A percentile compares a stretch with the other conserved stretches of the same genome.
These are phyloP conservation scores for Chroicocephalus ridibundus DNA, from an alignment of 2,113 vertebrate genomes.

Conservation along the genomic window DNA sequence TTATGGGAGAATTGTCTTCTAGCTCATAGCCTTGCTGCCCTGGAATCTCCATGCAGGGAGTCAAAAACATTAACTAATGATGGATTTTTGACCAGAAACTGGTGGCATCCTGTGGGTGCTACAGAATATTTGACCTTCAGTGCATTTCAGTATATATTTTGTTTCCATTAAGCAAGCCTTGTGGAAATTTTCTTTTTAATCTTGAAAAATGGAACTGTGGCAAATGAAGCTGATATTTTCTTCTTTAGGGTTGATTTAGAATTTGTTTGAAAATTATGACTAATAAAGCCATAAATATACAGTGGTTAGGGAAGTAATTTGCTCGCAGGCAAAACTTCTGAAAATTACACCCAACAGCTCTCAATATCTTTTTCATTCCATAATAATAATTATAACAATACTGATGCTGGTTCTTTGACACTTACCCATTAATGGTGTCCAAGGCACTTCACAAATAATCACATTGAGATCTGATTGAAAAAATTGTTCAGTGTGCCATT, in stretches of 20 bases:
- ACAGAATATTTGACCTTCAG: not conserved
- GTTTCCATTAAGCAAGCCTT: not conserved
- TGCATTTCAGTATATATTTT: conserved; percentile 10
- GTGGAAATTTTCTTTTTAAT: conserved; percentile 5
- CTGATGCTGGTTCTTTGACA: not conserved
- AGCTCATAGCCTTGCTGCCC: not conserved
- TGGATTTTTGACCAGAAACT: not conserved
- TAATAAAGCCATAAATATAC: conserved; percentile 18
- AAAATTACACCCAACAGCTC: not conserved
- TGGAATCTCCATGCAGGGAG: not conserved
- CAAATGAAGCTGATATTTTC: conserved; percentile 8
- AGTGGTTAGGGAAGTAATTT: not conserved
- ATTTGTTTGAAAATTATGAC: conserved; percentile 12
- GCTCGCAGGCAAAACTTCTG: conserved; percentile 9
- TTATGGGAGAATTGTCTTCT: not conserved
- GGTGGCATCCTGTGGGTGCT: not conserved
- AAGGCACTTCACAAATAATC: not conserved
- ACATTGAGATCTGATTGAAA: not conserved
- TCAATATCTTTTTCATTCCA: not conserved
- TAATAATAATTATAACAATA: not conserved
- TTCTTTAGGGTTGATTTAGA: not conserved
- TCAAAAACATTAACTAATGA: not conserved
- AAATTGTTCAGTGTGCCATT: not conserved
- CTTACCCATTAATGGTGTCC: not conserved
- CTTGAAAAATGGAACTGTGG: conserved; percentile 8